These are phyloP conservation scores for Agonopterix heracliana DNA, from an alignment of 2,888 invertebrate species.

Conservation along the genomic window DNA sequence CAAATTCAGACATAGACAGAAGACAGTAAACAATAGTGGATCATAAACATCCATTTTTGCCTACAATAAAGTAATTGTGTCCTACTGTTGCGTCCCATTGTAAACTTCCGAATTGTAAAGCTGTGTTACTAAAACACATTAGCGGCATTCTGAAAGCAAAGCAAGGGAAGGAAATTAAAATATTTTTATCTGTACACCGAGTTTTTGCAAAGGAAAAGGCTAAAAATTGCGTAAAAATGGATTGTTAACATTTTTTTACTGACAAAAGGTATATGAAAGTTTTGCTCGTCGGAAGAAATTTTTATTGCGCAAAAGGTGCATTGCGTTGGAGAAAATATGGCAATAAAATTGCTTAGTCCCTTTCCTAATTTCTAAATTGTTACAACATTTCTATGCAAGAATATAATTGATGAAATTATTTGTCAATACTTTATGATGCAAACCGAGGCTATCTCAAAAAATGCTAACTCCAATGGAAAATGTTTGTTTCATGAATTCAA, in stretches of 20 bases:
- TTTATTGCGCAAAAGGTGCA: slow-evolving; percentile 47
- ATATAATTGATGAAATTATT: no score
- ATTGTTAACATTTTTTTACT: slow-evolving; percentile 21
- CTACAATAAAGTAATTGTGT: slow-evolving; percentile 62
- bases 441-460: no score
- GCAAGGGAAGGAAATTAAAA: slow-evolving; percentile 14
- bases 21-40: slow-evolving; percentile 35
- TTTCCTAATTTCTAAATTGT: no score
- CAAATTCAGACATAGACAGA: slow-evolving; percentile 27
- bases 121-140: slow-evolving; percentile 43
- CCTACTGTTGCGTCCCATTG: slow-evolving; percentile 63
- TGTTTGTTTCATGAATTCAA: no score
- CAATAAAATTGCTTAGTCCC: slow-evolving; percentile 19
- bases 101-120: slow-evolving; percentile 66
- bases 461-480: no score
- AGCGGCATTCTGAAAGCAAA: slow-evolving; percentile 46
- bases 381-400: no score
- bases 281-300: slow-evolving; percentile 33
- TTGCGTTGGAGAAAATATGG: slow-evolving; percentile 37
- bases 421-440: no score
- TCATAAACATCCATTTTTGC: slow-evolving; percentile 61
- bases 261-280: slow-evolving; percentile 11
- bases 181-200: slow-evolving; percentile 22
- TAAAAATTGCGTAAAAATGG: slow-evolving; percentile 46
- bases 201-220: slow-evolving; percentile 38